Base-by-base conservation (phyloP, 2,113 vertebrate genomes). In the Meleagris gallopavo region DNA sequence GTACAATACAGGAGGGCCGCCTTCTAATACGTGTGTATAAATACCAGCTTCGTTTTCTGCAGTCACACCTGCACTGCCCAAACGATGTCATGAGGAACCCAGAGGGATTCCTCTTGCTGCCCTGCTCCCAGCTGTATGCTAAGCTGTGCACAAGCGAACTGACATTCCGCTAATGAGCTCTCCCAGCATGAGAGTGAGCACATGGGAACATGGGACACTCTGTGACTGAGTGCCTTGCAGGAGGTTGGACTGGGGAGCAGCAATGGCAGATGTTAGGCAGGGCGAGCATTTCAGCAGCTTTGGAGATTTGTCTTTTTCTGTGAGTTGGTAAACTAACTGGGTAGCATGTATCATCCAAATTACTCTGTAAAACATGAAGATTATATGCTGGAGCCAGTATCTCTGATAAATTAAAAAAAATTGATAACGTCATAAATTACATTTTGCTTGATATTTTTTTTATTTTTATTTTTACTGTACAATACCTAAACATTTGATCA, bases 1-100 rank as follows among this genome's bases (percentile, higher is more conserved):
- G 86, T 57, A 78, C 14, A 32, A 65, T 70, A 57, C 1, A 0
- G 83, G 60, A 95, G 69, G 58, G 71, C 40, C 77, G 61, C 62
- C 38, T 88, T 95, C 60, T 95, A 95, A 96, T 95, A 83, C 87
- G 79, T 2, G 0, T 85, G 66, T 95, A 83, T 96, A 97, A 98
- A 97, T 95, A 96, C 76, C 87, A 87, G 88, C 89, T 97, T 94
- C 70, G 38, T 97, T 95, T 97, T 96, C 83, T 95, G 91, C 94
- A 84, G 46, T 96, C 93, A 41, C 71, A 86, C 77, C 91, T 96
- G 91, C 79, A 27, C 90, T 93, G 94, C 65, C 1, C 52, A 97
- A 81, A 90, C 95, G 73, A 97, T 97, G 95, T 95, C 41, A 6
- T 92, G 96, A 96, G 13, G 32, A 96, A 38, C 90, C 93, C 90